Base-by-base conservation (phyloP, 2,113 vertebrate genomes). In the Carassius gibelio region DNA sequence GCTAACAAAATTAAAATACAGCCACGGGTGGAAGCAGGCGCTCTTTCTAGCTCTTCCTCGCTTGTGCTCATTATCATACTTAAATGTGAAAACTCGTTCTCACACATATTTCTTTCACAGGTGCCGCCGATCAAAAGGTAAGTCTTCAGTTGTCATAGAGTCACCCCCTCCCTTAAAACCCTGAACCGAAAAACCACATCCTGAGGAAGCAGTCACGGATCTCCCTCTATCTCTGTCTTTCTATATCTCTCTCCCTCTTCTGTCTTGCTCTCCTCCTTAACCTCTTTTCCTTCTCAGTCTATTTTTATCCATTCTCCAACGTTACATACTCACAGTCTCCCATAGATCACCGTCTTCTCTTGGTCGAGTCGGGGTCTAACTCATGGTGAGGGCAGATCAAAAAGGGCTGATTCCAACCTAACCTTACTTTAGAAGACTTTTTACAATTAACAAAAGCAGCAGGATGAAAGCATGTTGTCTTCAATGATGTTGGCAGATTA, bases 121-220 rank as follows among this genome's bases (percentile, higher is more conserved):
- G 89, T 90, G 91, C 59, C 79, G 30, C 76, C 75, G 69, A 88
- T 91, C 87, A 88, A 90, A 90, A 89, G 74, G 86, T 89, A 83
- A 85, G 75, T 85, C 75, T 86, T 84, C 77, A 68, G 87, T 83
- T 89, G 82, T 84, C 87, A 91, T 84, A 84, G 85, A 88, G 89
- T 88, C 84, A 81, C 86, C 88, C 89, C 84, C 79, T 71, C 83
- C 83, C 83, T 52, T 82, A 85, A 88, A 89, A 86, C 86, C 87
- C 83, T 80, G 66, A 85, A 81, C 89, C 72, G 55, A 85, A 89
- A 30, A 89, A 77, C 91, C 91, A 91, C 91, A 91, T 91, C 91
- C 91, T 91, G 90, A 85, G 88, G 91, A 90, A 89, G 86, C 77
- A 87, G 85, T 89, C 85, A 89, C 87, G 86, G 88, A 87, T 90